Percentiles rank a stretch among this genome's conserved stretches.
These are phyloP conservation scores for Lates calcarifer DNA, from an alignment of 2,113 vertebrate species.

Conservation along the genomic window DNA sequence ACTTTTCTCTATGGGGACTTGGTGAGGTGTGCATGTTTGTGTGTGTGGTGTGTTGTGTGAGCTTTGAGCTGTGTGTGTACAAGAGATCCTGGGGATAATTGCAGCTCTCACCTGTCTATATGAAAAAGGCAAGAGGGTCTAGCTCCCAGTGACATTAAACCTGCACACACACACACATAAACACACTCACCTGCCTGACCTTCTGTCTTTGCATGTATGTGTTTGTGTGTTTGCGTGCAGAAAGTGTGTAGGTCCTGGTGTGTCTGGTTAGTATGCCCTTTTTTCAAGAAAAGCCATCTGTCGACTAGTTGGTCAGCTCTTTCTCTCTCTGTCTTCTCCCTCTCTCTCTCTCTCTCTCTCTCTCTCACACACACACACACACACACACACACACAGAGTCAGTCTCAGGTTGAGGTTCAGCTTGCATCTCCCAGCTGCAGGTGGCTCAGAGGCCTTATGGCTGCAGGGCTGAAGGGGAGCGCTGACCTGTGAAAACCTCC, in stretches of 20 bases:
- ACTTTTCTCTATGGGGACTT: conserved; percentile 7
- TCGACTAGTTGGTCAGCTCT: conserved; percentile 19
- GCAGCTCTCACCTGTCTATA: conserved; percentile 37
- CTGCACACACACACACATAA: conserved; percentile 1
- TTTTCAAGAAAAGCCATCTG: conserved; percentile 55
- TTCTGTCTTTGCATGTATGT: conserved; percentile 18
- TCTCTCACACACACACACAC: conserved; percentile 1
- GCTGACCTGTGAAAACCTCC: conserved; percentile 75
- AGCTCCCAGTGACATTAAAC: background rate
- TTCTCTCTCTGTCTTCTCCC: background rate
- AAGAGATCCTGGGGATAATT: conserved; percentile 12
- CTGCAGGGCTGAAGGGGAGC: conserved; percentile 61
- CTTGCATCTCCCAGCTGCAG: conserved; percentile 59
- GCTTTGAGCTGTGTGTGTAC: background rate
- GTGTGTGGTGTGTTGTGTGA: conserved; percentile 18
- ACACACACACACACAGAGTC: conserved; percentile 12
- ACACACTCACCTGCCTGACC: conserved; percentile 33
- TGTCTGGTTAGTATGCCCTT: background rate
- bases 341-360: background rate
- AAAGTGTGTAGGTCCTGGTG: conserved; percentile 4
- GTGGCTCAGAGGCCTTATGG: conserved; percentile 65
- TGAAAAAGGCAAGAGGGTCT: background rate
- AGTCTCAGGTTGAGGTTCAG: conserved; percentile 26
- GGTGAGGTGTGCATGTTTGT: conserved; percentile 5
- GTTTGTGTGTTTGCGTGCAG: conserved; percentile 2